Evolutionary conservation across 92 coral and sea anemone genomes (phyloP), one percentile per base, ranked within the genome.

Genomic region (Porites lobata): DNA sequence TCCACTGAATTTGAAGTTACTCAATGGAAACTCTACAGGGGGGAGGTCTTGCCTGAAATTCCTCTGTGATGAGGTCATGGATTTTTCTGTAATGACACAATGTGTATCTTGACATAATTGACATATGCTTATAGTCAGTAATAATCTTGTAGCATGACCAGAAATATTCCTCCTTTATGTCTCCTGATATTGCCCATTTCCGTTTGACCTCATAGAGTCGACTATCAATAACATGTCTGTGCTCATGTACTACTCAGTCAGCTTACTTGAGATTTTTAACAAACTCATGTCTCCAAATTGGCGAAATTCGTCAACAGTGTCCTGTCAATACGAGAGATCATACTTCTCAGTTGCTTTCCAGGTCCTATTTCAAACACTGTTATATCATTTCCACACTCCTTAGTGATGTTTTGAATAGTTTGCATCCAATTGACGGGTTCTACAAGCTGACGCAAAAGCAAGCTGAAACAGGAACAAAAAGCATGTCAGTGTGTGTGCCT

Each of bases 321-420:
- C 84, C 90, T 83, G 79, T 98, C 94, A 26, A 94, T 92, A 38
- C 92, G 95, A 75, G 81, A 90, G 72, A 95, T 78, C 92, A 95
- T 92, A 10, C 98, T 85, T 65, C 79, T 92, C 73, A 98, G 86
- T 72, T 98, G 98, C 69, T 91, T 81, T 43, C 98, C 98, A 77
- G 99, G 99, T 11, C 99, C 99, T 54, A 89, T 91, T 92, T 96
- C 99, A 68, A 92, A 98, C 9, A 92, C 61, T 17, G 61, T 65
- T 12, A 32, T 70, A 9, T 82, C 75, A 17, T n/a, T 17, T 13
- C 76, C 57, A 50, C 78, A 56, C 74, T 79, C 89, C 52, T 72
- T 76, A 74, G 90, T 86, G 22, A 98, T 76, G 65, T 90, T 92
- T 32, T 67, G 72, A 12, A 98, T 77, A 15, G 92, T 89, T 14